phyloP scores from a whole-genome alignment of 2,797 vertebrate genomes.

The Falco peregrinus region DNA sequence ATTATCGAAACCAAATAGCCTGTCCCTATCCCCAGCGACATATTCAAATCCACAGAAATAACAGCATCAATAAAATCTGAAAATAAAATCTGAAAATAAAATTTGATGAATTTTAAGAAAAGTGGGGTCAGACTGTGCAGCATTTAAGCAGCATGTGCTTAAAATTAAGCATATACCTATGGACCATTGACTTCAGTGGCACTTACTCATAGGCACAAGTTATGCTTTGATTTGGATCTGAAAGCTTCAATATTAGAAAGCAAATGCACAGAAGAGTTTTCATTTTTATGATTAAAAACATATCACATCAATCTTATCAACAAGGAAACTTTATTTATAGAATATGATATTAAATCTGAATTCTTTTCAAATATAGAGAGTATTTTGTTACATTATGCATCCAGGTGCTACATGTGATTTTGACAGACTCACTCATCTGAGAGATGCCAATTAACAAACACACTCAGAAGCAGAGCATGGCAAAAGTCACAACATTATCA shows the following conservation, averaged over 20 bases:
- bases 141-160: not conserved
- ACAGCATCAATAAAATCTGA: not conserved
- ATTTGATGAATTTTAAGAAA: not conserved
- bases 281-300: slow-evolving; percentile 45
- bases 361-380: slow-evolving; percentile 47
- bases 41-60: not conserved
- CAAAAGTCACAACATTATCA: slow-evolving; percentile 65
- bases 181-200: not conserved
- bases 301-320: slow-evolving; percentile 47
- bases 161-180: not conserved
- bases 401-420: slow-evolving; percentile 46
- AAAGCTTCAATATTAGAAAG: slow-evolving; percentile 14
- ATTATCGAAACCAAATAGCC: not conserved
- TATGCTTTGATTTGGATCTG: not conserved
- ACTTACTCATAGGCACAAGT: not conserved
- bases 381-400: slow-evolving; percentile 37
- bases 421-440: slow-evolving; percentile 51
- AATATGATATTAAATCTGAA: slow-evolving; percentile 44
- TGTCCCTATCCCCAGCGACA: not conserved
- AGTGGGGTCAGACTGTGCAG: not conserved
- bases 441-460: slow-evolving; percentile 68
- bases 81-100: slow-evolving; percentile 15
- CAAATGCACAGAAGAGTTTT: not conserved
- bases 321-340: slow-evolving; percentile 49
- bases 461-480: slow-evolving; percentile 51